Base-by-base conservation (phyloP, 2,888 invertebrate species). In the Iphiclides podalirius region DNA sequence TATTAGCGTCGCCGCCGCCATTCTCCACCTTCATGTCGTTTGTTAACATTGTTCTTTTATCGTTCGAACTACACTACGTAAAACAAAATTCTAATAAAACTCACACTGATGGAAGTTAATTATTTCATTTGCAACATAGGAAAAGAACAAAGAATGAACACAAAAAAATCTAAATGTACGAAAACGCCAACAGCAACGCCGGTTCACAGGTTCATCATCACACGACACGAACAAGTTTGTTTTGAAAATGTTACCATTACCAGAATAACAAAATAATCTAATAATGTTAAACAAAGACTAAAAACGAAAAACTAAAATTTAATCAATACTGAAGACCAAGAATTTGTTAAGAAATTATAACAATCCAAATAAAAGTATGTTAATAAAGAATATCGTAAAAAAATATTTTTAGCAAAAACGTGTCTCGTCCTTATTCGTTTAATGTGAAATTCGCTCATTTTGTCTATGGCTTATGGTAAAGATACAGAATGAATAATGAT, bases 1-100 rank as follows among this genome's bases (percentile, higher is more conserved):
- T 75, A 67, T 69, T 76, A 64, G 84, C 87, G 85, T 85, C 89
- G 79, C 86, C 89, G 85, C 87, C 87, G 87, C 88, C 89, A 86
- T 89, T 89, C 88, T 89, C 89, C 77, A 70, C 55, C 54, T 58
- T 72, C 66, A 85, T 85, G 62, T 88, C 87, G 82, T 79, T 82
- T 53, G 78, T 75, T 79, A 83, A 61, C 86, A 87, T 87, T 70
- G 75, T 83, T 79, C 70, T 70, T 73, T 69, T 70, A 67, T 67
- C 66, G 66, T 66, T 63, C 61, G 62, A 77, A 86, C 87, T 88
- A 87, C 87, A 87, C 87, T 87, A 88, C 83, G 58, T 61, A 70
- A 72, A 79, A 75, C 75, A 69, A 79, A 82, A 83, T 78, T 69
- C 71, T 80, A 77, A 72, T 76, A 70, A 75, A 79, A 83, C 75